Conservation (phyloP, 2,888 invertebrate genomes). For the Taphrorychus bicolor region DNA sequence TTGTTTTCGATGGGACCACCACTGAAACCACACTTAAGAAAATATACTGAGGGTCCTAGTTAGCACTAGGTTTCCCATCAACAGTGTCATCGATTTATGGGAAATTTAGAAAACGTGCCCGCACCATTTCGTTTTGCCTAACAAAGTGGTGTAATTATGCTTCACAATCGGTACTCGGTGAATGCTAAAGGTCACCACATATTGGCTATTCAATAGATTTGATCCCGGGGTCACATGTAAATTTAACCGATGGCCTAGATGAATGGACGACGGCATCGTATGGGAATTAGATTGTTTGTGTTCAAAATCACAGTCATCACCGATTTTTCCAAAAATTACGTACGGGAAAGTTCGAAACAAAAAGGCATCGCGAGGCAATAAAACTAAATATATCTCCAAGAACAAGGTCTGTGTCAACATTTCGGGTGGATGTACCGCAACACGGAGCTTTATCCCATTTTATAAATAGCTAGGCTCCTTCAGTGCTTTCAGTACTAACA, state of each 20-base stretch:
- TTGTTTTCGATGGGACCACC: conserved; percentile 36
- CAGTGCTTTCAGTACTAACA: background rate
- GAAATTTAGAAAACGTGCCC: no score
- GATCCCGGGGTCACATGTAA: conserved; percentile 39
- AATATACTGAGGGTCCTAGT: conserved; percentile 26
- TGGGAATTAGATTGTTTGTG: no score
- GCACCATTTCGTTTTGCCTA: no score
- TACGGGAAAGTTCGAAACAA: no score
- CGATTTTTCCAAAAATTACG: background rate
- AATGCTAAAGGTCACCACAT: conserved; percentile 34
- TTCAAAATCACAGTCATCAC: no score
- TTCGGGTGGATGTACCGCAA: conserved; percentile 19
- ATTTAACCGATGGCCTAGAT: conserved; percentile 38
- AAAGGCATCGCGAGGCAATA: background rate
- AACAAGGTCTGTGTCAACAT: conserved; percentile 23
- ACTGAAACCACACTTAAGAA: conserved; percentile 29
- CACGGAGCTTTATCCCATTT: conserved; percentile 12
- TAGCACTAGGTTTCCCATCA: conserved; percentile 8
- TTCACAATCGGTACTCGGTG: conserved; percentile 27
- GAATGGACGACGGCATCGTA: no score
- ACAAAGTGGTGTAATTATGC: conserved; percentile 22
- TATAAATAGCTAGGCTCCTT: conserved; percentile 10
- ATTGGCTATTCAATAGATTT: conserved; percentile 39
- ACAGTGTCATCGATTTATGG: conserved; percentile 8
- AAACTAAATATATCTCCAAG: conserved; percentile 13